Evolutionary conservation across 2,113 vertebrate genomes (phyloP).

Genomic region (Pachypanchax playfairii): DNA sequence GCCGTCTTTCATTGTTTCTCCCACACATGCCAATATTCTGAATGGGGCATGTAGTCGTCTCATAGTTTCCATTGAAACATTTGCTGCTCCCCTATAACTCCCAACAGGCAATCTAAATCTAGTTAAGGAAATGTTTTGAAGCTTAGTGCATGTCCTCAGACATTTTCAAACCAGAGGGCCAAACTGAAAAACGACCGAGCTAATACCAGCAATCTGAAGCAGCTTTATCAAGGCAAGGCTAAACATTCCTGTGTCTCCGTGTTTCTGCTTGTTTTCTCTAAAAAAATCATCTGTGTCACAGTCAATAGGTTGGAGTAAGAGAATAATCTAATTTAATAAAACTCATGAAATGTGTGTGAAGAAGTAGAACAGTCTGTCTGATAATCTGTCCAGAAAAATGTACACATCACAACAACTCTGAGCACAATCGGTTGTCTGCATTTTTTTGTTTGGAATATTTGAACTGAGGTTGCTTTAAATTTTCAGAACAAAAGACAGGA

Average conservation of each 20-base stretch:
- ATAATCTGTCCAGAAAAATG: conserved; percentile 18
- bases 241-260: neutral
- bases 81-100: conserved; percentile 8
- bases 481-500: conserved; percentile 41
- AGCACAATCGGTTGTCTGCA: conserved; percentile 25
- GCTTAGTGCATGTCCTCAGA: neutral
- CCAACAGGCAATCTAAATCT: conserved; percentile 2
- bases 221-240: neutral
- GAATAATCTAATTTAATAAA: no score
- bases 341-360: no score
- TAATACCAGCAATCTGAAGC: neutral
- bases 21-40: conserved; percentile 7
- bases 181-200: neutral
- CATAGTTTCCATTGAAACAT: conserved; percentile 45
- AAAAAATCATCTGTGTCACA: no score
- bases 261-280: no score
- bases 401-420: conserved; percentile 6
- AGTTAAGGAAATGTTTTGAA: conserved; percentile 3
- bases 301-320: no score
- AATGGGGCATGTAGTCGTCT: conserved; percentile 11
- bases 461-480: conserved; percentile 28
- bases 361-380: no score
- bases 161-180: neutral
- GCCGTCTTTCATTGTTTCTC: conserved; percentile 10
- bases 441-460: conserved; percentile 8